A percentile compares a stretch with the other conserved stretches of the same genome.
Evolutionary conservation across 2,113 vertebrate species (phyloP).

Genomic region (Albula glossodonta): DNA sequence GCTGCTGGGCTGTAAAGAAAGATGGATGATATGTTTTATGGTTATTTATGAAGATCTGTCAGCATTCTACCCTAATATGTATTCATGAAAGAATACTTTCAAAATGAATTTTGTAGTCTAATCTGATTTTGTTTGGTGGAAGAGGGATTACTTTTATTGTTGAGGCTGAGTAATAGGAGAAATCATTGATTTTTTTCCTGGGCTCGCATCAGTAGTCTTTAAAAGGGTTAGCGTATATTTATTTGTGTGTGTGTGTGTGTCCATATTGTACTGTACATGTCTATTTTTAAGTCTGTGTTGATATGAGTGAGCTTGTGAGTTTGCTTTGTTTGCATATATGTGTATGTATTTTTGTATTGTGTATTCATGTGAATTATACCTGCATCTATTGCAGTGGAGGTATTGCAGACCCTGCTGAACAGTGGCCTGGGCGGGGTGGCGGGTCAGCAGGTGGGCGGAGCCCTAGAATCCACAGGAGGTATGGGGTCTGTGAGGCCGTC

Average conservation of each 20-base stretch:
- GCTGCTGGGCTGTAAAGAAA: neutral
- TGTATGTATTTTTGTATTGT: neutral
- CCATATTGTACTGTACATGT: neutral
- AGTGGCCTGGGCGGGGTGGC: constrained; percentile 68
- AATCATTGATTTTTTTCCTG: neutral
- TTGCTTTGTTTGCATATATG: neutral
- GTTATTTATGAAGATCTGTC: neutral
- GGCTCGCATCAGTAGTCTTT: neutral
- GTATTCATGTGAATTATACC: constrained; percentile 14
- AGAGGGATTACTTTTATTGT: neutral
- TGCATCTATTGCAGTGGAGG: constrained; percentile 72
- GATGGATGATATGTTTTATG: neutral
- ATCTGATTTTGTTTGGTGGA: neutral
- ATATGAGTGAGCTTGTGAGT: neutral
- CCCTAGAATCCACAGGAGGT: constrained; percentile 60
- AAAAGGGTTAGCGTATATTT: neutral
- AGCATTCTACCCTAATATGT: neutral
- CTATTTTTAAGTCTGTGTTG: neutral
- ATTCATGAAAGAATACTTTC: neutral
- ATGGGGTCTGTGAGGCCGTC: constrained; percentile 80
- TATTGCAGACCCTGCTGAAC: constrained; percentile 78
- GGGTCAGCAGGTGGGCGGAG: constrained; percentile 56
- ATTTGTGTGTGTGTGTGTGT: neutral
- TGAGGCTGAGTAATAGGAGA: neutral
- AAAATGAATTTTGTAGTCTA: neutral